A percentile compares a stretch with the other conserved stretches of the same genome.
These are phyloP conservation scores for Trichogramma pretiosum DNA, from an alignment of 1,140 invertebrate species.

Conservation along the genomic window DNA sequence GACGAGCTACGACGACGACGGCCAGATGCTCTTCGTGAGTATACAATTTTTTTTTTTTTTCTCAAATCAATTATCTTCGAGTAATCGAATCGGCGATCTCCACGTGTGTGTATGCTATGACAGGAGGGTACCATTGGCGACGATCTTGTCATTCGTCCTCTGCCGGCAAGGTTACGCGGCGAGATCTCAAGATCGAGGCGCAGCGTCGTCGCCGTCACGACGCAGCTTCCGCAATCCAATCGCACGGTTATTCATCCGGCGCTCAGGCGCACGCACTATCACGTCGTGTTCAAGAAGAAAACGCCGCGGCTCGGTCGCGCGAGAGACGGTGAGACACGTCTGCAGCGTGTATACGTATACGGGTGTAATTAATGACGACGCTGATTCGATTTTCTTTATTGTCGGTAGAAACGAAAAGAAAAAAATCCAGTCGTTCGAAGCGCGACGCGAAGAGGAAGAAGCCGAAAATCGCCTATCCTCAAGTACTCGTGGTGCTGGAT, in stretches of 20 bases:
- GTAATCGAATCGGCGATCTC: too few relatives aligned
- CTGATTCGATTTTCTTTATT: too few relatives aligned
- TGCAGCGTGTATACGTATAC: too few relatives aligned
- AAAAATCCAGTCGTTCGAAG: too few relatives aligned
- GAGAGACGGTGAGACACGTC: too few relatives aligned
- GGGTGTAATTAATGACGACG: too few relatives aligned
- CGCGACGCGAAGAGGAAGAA: not conserved
- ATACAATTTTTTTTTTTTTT: too few relatives aligned
- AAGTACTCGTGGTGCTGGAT: slow-evolving; percentile 30
- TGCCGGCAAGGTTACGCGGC: slow-evolving; percentile 22
- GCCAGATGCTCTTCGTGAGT: slow-evolving; percentile 24
- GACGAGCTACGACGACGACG: slow-evolving; percentile 16
- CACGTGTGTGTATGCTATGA: too few relatives aligned
- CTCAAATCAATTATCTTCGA: too few relatives aligned
- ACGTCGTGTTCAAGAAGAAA: slow-evolving; percentile 27
- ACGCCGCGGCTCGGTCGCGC: too few relatives aligned
- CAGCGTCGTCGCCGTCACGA: slow-evolving; percentile 2
- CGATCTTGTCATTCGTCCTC: slow-evolving; percentile 23
- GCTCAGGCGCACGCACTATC: slow-evolving; percentile 21
- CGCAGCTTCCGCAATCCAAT: slow-evolving; percentile 1
- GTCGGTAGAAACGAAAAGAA: too few relatives aligned
- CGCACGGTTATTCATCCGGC: slow-evolving; percentile 8
- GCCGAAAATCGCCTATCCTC: slow-evolving; percentile 27
- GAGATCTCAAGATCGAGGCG: slow-evolving; percentile 10
- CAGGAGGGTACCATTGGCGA: slow-evolving; percentile 26